Base-by-base conservation (phyloP, 1,140 invertebrate genomes). In the Thaumatotibia leucotreta region DNA sequence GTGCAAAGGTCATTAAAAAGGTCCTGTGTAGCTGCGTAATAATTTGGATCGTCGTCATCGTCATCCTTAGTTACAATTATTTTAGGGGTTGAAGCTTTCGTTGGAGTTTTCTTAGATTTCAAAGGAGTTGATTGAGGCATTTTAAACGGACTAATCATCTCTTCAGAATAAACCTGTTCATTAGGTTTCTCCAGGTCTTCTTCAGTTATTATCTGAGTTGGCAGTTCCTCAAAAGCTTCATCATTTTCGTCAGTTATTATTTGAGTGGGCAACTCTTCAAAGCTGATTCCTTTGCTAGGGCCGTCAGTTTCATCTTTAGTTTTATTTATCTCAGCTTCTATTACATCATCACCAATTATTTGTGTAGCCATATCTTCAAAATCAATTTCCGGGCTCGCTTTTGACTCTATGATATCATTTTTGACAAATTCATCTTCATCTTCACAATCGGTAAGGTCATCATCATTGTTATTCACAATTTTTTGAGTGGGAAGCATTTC, bases 21-120 rank as follows among this genome's bases (percentile, higher is more conserved):
- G 14, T 91, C 81, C 68, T 91, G 88, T 1, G 88, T 91, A 1
- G 75, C 73, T n/a, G 70, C 63, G 71, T 91, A 91, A 76, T 85
- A 88, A 64, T 79, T 82, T 10, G 76, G 62, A 17, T 85, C 73
- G 49, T 77, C 68, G 5, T 72, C 66, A 61, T 73, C 61, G 32
- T 14, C 23, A 10, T 31, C 63, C 5, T 29, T 29, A 17, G 20
- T 45, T 52, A 9, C 24, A 17, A 65, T 49, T 9, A n/a, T 33
- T 66, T 72, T 65, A 14, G 22, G 50, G 24, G 35, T 29, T 20
- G 58, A 5, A 67, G 68, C 69, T 50, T 23, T 70, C 68, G 72
- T n/a, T 22, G 20, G 39, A 35, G 70, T 65, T 61, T 66, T 58
- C 65, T 77, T 74, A n/a, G 49, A 27, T 74, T 79, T 66, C 49